Base-by-base conservation (phyloP, 1,140 invertebrate genomes). In the Zaprionus africanus region DNA sequence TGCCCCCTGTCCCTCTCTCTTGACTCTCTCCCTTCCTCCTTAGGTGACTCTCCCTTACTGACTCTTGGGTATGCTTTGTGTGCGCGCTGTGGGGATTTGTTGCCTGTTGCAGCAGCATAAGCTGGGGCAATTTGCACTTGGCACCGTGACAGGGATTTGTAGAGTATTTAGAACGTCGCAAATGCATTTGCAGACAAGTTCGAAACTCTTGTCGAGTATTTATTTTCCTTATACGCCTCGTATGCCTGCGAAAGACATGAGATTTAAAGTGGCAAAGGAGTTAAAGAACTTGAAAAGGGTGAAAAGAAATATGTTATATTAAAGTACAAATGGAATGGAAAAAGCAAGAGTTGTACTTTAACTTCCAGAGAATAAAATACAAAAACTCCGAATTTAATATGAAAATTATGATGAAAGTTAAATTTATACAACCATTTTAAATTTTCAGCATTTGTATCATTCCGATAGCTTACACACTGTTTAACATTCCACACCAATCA, bases 171-270 rank as follows among this genome's bases (percentile, higher is more conserved):
- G 9, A 19, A n/a, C 11, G 46, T 51, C 46, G 46, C 46, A 51
- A 51, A 24, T 51, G 46, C 46, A 51, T 51, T 51, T 51, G 46
- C 46, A 51, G 46, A 51, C 46, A 51, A 51, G 46, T 19, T 51
- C 46, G 11, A 13, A 24, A 51, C 46, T 51, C 24, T 19, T 13
- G 19, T 51, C 4, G 46, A 51, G 19, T 51, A 51, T 51, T 51
- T 51, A 24, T 51, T 24, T 51, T 5, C 46, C 17, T 51, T 51
- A 24, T 24, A 51, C 46, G 46, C 17, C 17, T 51, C 24, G 22
- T 51, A 51, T 19, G 46, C 17, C 46, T 51, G 46, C 1, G 46
- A 22, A 51, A 51, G 46, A 51, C 19, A 51, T 24, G 46, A 24
- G 19, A 19, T 22, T 22, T 19, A 22, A 24, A 19, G 17, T 11